Evolutionary conservation across 2,797 vertebrate species (phyloP).

Genomic region (Potorous gilbertii): DNA sequence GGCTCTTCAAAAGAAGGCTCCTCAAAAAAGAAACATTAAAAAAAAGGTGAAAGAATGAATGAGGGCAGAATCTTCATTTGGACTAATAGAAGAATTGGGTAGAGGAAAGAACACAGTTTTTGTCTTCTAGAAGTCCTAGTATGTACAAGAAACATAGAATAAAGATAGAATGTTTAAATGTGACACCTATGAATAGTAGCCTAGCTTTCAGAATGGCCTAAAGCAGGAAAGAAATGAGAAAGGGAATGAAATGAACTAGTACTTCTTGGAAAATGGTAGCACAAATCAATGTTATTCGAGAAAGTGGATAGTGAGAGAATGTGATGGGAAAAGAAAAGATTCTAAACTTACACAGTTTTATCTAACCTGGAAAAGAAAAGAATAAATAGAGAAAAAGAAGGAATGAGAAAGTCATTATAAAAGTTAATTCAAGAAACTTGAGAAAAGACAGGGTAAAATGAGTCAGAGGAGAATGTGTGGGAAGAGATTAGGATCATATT

Average conservation of each 20-base stretch:
- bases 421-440: background rate
- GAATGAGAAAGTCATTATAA: background rate
- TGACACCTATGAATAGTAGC: background rate
- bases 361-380: background rate
- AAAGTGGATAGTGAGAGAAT: background rate
- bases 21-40: background rate
- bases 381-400: background rate
- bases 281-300: background rate
- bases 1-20: background rate
- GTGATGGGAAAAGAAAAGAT: background rate
- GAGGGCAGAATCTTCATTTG: background rate
- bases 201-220: background rate
- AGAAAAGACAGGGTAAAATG: background rate
- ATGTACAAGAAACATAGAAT: background rate
- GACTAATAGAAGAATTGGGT: background rate
- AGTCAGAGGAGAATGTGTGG: background rate
- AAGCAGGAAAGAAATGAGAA: background rate
- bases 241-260: background rate
- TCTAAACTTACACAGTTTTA: background rate
- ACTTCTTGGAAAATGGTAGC: background rate
- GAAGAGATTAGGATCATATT: background rate
- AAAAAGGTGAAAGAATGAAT: background rate
- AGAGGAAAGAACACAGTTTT: background rate
- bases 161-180: background rate
- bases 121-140: background rate